These are phyloP conservation scores for Pterocles burchelli DNA, from an alignment of 2,113 vertebrate genomes.

Conservation along the genomic window DNA sequence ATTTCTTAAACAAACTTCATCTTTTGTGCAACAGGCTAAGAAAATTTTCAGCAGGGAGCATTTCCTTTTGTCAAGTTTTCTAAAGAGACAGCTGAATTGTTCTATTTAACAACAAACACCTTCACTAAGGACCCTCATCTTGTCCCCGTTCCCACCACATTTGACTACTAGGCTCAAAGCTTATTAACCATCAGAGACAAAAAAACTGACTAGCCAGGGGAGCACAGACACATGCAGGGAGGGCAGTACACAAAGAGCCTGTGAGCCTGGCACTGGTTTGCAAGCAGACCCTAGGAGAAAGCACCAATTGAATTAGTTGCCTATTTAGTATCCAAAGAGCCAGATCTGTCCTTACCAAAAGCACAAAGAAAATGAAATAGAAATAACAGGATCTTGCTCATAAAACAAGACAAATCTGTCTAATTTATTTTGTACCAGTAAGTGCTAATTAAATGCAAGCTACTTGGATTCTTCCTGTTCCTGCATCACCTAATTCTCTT, in stretches of 20 bases:
- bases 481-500: conserved; percentile 85
- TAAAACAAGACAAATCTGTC: conserved; percentile 92
- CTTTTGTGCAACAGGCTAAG: conserved; percentile 95
- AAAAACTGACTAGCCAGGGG: conserved; percentile 89
- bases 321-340: conserved; percentile 91
- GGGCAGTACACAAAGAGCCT: conserved; percentile 84
- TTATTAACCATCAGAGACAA: conserved; percentile 92
- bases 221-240: conserved; percentile 87
- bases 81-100: conserved; percentile 98
- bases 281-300: conserved; percentile 85
- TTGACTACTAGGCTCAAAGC: conserved; percentile 91
- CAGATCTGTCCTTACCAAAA: conserved; percentile 90
- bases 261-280: conserved; percentile 87
- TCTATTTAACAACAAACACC: conserved; percentile 99
- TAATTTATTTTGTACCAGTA: conserved; percentile 88
- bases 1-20: conserved; percentile 99
- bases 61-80: conserved; percentile 98
- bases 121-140: conserved; percentile 93
- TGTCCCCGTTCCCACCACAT: conserved; percentile 98
- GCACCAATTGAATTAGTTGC: conserved; percentile 91
- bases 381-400: conserved; percentile 93
- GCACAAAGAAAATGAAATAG: conserved; percentile 89
- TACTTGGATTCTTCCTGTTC: conserved; percentile 86
- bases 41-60: conserved; percentile 96
- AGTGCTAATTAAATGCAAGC: conserved; percentile 93